These are phyloP conservation scores for Drosophila kuntzei DNA, from an alignment of 2,888 invertebrate genomes.

Conservation along the genomic window DNA sequence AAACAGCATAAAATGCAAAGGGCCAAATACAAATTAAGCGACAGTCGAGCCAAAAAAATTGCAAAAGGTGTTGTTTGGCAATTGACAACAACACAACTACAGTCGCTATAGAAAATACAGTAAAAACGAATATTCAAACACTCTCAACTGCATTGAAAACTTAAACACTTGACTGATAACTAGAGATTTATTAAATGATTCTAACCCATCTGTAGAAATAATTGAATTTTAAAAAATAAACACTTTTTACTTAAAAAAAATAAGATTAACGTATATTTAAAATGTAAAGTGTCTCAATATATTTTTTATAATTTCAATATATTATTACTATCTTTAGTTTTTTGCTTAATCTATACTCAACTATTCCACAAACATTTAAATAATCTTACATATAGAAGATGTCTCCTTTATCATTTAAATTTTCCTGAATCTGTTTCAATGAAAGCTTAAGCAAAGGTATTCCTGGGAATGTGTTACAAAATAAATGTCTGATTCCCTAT, in stretches of 20 bases:
- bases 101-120: neutral
- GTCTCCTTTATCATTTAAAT: neutral
- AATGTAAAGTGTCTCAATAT: too few species aligned
- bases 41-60: slow-evolving; percentile 43
- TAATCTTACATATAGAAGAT: neutral
- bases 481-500: neutral
- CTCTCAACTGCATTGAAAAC: neutral
- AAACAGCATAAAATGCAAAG: slow-evolving; percentile 66
- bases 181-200: too few species aligned
- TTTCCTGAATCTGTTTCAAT: neutral
- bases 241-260: too few species aligned
- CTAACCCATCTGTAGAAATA: too few species aligned
- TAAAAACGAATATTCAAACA: slow-evolving; percentile 5
- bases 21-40: slow-evolving; percentile 66
- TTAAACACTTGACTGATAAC: neutral
- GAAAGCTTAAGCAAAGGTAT: neutral
- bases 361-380: neutral
- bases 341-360: neutral
- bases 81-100: slow-evolving; percentile 13
- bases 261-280: too few species aligned
- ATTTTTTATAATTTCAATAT: too few species aligned
- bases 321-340: neutral
- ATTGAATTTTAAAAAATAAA: too few species aligned
- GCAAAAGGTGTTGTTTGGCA: slow-evolving; percentile 60
- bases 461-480: slow-evolving; percentile 15